phyloP scores from a whole-genome alignment of 2,888 invertebrate species.

The Lasioglossum lativentre region DNA sequence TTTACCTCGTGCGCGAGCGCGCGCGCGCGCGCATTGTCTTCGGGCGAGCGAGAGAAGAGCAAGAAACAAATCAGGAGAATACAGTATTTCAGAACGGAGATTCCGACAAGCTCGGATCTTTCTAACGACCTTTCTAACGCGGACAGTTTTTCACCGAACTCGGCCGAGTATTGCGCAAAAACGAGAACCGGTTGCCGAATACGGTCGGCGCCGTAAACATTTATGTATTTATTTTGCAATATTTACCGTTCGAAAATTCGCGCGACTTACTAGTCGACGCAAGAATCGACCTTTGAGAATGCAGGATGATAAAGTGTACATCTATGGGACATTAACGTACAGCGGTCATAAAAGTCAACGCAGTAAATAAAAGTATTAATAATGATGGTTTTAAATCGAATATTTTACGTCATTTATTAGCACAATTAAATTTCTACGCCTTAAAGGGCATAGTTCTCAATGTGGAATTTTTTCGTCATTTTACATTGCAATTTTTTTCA shows the following conservation, averaged over 20 bases:
- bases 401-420: no score
- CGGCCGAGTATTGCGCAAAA: background rate
- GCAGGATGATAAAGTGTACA: background rate
- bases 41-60: background rate
- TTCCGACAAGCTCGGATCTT: background rate
- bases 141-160: background rate
- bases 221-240: background rate
- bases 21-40: background rate
- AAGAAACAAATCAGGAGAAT: conserved; percentile 3
- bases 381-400: no score
- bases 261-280: background rate
- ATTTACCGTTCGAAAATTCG: background rate
- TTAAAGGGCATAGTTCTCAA: background rate
- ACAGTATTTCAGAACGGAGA: background rate
- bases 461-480: no score
- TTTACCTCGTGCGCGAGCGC: conserved; percentile 12
- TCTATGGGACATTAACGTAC: background rate
- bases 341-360: background rate
- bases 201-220: background rate
- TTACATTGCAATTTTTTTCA: no score
- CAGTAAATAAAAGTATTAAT: background rate
- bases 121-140: background rate
- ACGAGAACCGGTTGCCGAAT: background rate
- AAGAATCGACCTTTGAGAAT: background rate
- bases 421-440: no score